Percentiles rank a stretch among this genome's conserved stretches.
These are phyloP conservation scores for Sinocyclocheilus anshuiensis DNA, from an alignment of 2,113 vertebrate species.

Conservation along the genomic window DNA sequence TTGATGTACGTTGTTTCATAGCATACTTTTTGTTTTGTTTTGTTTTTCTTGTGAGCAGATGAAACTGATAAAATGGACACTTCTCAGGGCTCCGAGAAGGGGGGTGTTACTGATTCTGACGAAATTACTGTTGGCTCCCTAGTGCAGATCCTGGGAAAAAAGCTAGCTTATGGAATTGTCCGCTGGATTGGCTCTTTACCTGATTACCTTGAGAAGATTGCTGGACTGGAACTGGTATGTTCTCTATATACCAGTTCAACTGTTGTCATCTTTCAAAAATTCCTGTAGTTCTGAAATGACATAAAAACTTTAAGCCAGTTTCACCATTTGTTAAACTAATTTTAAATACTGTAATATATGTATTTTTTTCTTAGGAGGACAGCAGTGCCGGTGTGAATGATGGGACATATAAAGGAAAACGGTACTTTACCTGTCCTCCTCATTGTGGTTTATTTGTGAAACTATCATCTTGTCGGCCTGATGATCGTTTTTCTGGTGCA, in stretches of 20 bases:
- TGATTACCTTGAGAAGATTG: constrained; percentile 62
- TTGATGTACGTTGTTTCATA: neutral
- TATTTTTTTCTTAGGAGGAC: constrained; percentile 72
- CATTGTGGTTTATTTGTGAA: constrained; percentile 81
- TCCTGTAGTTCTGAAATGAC: neutral
- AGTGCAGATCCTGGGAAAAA: constrained; percentile 78
- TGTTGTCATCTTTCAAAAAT: neutral
- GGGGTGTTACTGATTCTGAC: neutral
- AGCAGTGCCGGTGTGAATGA: constrained; percentile 71
- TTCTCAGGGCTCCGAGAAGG: neutral
- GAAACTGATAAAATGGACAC: constrained; percentile 41
- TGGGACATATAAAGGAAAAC: constrained; percentile 70
- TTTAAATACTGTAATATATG: neutral
- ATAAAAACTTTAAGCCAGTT: neutral
- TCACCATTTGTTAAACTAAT: neutral
- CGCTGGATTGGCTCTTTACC: constrained; percentile 82
- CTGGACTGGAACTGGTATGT: constrained; percentile 84
- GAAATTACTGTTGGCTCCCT: constrained; percentile 74
- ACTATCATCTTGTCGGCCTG: constrained; percentile 76
- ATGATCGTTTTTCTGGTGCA: constrained; percentile 73
- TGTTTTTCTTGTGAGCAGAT: neutral
- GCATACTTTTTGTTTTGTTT: neutral
- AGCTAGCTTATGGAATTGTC: constrained; percentile 76
- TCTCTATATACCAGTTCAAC: neutral
- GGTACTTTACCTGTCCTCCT: constrained; percentile 72